These are phyloP conservation scores for Lepidocolaptes lacrymiger DNA, from an alignment of 2,797 vertebrate species.

Conservation along the genomic window DNA sequence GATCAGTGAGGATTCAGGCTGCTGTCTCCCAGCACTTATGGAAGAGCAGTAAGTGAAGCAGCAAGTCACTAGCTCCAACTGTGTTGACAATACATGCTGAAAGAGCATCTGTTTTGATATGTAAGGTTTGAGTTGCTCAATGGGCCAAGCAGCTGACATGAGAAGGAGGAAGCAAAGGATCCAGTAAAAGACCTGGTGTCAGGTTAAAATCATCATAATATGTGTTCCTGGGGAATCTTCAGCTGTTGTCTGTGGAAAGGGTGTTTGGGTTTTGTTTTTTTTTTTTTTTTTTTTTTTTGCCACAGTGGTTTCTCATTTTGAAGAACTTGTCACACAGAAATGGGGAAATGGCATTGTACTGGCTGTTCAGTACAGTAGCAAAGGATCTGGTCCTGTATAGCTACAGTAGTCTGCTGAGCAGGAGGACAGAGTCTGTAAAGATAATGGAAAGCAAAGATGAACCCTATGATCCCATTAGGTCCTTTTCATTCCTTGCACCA, in stretches of 20 bases:
- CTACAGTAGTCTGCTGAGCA: background rate
- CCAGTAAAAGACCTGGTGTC: background rate
- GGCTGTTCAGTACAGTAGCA: background rate
- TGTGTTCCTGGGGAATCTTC: background rate
- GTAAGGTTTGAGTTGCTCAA: background rate
- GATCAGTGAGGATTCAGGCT: background rate
- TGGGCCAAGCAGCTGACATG: background rate
- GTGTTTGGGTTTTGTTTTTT: background rate
- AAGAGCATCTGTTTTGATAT: background rate
- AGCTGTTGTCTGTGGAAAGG: background rate
- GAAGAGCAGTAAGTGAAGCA: background rate
- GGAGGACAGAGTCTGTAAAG: background rate
- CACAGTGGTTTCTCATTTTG: background rate
- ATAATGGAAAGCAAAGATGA: background rate
- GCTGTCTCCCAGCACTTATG: background rate
- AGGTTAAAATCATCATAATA: background rate
- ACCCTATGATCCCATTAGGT: background rate
- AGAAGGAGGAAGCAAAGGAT: background rate
- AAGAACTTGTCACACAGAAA: background rate
- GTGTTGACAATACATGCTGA: background rate
- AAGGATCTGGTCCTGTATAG: background rate
- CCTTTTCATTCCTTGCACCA: background rate
- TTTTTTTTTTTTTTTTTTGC: background rate
- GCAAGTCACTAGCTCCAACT: background rate
- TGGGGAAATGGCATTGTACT: background rate